Conservation (phyloP, 2,888 invertebrate species). For the Torymus aiolomorphi region DNA sequence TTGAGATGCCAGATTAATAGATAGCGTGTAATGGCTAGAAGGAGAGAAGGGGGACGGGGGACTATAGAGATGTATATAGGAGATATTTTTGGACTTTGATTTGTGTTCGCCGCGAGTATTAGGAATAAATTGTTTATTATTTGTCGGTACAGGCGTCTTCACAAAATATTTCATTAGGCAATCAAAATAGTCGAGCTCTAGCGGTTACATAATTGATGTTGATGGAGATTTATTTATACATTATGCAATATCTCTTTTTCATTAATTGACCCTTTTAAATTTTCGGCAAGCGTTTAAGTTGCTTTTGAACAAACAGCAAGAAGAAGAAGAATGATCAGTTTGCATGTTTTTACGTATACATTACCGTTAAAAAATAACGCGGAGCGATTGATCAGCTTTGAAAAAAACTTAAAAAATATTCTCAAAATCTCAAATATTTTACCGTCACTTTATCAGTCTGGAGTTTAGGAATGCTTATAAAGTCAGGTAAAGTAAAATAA, state of each 20-base stretch:
- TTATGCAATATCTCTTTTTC: not conserved
- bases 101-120: not conserved
- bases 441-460: no score
- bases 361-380: no score
- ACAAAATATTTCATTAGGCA: constrained; percentile 22
- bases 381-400: no score
- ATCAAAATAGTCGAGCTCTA: constrained; percentile 15
- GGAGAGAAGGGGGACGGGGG: no score
- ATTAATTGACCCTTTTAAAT: not conserved
- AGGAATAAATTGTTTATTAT: constrained; percentile 23
- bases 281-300: constrained; percentile 4
- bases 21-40: constrained; percentile 7
- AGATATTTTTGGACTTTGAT: constrained; percentile 32
- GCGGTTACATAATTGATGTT: constrained; percentile 23
- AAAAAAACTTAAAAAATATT: no score
- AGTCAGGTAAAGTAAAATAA: no score
- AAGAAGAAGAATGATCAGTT: no score
- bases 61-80: constrained; percentile 58
- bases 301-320: no score
- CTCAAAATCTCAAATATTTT: no score
- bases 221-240: not conserved
- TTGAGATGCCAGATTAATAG: constrained; percentile 38
- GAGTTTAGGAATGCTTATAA: no score
- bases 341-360: no score
- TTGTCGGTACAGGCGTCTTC: not conserved